Evolutionary conservation across 2,888 invertebrate genomes (phyloP), one percentile per base, ranked within the genome.

Genomic region (Catonia carolina): DNA sequence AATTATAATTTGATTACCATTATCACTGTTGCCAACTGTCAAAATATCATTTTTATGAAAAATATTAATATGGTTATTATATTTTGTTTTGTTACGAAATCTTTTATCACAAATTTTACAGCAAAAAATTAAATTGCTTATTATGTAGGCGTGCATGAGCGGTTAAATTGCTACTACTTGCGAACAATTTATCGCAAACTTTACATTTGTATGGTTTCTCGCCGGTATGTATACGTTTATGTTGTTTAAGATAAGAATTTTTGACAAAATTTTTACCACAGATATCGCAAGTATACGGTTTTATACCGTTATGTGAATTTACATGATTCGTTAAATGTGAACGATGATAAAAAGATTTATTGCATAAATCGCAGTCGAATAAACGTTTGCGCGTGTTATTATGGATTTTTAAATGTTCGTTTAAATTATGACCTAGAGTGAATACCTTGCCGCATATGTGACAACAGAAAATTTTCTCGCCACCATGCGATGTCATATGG

Each of bases 301-400:
- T 47, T n/a, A 27, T 27, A 12, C 47, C 47, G 7, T 22, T 47
- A 15, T 47, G 47, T 23, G 47, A 47, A n/a, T 27, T 22, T 47
- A 47, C 27, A 47, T 47, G 47, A 47, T 47, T 47, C 22, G 22
- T 22, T 47, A 47, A 47, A 27, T 47, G 47, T n/a, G 47, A 47
- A n/a, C 47, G 47, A 47, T 47, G 47, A 27, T 27, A 47, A 47
- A 47, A 47, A 22, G 47, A 47, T 23, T 47, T 47, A 47, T 47
- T 23, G 23, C 47, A 47, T 14, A 27, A 27, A 27, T 47, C 22
- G 23, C 47, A 47, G 15, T 20, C 15, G 23, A 22, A 47, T 14
- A 47, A 22, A 22, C 47, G 47, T 23, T 47, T 23, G 8, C 47
- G 22, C 7, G 20, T 22, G 2, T 27, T 27, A 27, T 47, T 47